Evolutionary conservation across 2,797 vertebrate genomes (phyloP).

Genomic region (Schizopygopsis malacanthus): DNA sequence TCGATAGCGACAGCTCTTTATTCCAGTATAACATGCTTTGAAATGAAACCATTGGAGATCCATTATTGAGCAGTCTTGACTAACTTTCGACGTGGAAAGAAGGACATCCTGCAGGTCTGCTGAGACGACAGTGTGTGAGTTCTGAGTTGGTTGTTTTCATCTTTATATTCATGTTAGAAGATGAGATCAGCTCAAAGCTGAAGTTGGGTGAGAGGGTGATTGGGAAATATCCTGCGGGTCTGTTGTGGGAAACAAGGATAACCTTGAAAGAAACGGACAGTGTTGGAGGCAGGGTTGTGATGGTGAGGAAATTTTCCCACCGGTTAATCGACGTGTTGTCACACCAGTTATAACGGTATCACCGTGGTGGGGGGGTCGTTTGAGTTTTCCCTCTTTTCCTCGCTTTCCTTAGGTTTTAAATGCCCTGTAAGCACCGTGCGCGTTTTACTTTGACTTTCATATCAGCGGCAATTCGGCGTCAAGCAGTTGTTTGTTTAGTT

Average conservation of each 20-base stretch:
- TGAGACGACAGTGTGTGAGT: not conserved
- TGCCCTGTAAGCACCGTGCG: too few species aligned
- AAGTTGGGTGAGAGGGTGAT: not conserved
- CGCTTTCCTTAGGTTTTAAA: too few species aligned
- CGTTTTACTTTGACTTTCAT: too few species aligned
- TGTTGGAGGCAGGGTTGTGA: not conserved
- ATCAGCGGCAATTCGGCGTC: too few species aligned
- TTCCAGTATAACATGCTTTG: not conserved
- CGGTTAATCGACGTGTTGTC: too few species aligned
- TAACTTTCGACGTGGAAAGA: not conserved
- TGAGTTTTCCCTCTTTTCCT: too few species aligned
- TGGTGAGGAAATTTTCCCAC: too few species aligned
- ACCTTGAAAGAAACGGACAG: not conserved
- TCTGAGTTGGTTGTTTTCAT: not conserved
- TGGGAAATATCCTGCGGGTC: slow-evolving; percentile 2
- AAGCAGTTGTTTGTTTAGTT: too few species aligned
- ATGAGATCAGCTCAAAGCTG: not conserved
- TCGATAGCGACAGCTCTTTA: not conserved
- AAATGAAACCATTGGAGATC: not conserved
- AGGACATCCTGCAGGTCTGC: not conserved
- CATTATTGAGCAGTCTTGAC: not conserved
- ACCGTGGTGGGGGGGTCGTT: too few species aligned
- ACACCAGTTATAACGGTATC: too few species aligned
- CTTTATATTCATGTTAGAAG: not conserved
- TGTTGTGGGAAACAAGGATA: not conserved